A percentile compares a stretch with the other conserved stretches of the same genome.
Evolutionary conservation across 2,797 vertebrate species (phyloP).

Genomic region (Ficedula albicollis): DNA sequence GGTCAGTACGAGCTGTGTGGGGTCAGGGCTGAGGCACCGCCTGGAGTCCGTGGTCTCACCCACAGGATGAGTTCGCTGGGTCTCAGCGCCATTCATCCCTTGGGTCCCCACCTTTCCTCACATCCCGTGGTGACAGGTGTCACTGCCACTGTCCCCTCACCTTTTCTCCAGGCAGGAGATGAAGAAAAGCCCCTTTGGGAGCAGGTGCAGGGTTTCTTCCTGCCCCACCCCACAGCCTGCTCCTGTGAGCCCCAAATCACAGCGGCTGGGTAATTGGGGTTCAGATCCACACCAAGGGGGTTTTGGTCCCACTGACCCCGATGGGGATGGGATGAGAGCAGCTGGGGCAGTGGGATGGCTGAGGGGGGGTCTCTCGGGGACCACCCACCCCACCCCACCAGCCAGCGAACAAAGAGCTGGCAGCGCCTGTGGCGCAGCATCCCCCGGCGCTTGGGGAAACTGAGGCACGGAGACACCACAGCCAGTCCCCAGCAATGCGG

Average conservation of each 20-base stretch:
- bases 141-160: background rate
- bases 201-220: accelerated
- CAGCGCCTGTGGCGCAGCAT: background rate
- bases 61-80: background rate
- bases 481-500: background rate
- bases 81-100: background rate
- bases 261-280: accelerated
- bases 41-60: background rate
- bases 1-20: accelerated
- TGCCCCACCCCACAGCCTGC: background rate
- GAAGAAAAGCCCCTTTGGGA: background rate
- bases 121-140: accelerated
- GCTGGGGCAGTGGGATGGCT: too few relatives aligned
- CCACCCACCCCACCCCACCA: background rate
- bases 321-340: accelerated
- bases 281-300: background rate
- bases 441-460: background rate
- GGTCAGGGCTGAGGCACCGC: accelerated
- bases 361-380: background rate
- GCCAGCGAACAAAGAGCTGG: background rate
- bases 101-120: background rate
- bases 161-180: background rate
- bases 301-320: background rate
- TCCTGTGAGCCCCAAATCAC: background rate
- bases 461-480: slow-evolving; percentile 18